These are phyloP conservation scores for Ahaetulla prasina DNA, from an alignment of 2,113 vertebrate species.

Conservation along the genomic window DNA sequence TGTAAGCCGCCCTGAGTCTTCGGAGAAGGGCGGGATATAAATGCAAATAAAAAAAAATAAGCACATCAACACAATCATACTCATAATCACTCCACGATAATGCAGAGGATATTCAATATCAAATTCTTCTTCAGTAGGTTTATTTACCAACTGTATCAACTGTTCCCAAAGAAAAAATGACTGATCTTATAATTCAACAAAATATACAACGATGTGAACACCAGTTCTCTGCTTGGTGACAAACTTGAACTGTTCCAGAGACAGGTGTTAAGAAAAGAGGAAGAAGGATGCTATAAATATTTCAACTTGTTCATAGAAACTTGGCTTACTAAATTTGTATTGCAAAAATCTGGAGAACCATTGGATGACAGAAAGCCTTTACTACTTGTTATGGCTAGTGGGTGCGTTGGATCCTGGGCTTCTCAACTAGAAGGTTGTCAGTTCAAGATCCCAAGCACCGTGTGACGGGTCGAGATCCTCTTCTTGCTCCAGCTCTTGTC, in stretches of 20 bases:
- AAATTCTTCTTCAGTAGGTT: neutral
- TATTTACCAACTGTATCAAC: neutral
- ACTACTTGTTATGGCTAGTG: neutral
- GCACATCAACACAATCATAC: neutral
- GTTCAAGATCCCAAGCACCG: neutral
- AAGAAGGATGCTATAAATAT: neutral
- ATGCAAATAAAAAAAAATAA: too few relatives aligned
- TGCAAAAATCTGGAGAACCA: neutral
- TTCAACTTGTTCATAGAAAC: conserved; percentile 4
- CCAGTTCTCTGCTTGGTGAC: neutral
- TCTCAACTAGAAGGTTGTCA: neutral
- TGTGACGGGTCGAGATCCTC: neutral
- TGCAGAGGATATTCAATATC: neutral
- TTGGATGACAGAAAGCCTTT: neutral
- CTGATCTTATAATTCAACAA: neutral
- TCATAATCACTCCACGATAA: neutral
- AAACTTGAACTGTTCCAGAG: neutral
- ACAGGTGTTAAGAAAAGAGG: neutral
- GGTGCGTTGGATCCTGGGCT: neutral
- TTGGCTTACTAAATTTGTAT: neutral
- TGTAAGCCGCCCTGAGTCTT: too few relatives aligned
- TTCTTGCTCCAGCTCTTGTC: neutral
- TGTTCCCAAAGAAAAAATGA: neutral
- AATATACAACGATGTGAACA: neutral
- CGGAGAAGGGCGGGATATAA: too few relatives aligned